Evolutionary conservation across 2,797 vertebrate species (phyloP).

Genomic region (Acipenser oxyrinchus): DNA sequence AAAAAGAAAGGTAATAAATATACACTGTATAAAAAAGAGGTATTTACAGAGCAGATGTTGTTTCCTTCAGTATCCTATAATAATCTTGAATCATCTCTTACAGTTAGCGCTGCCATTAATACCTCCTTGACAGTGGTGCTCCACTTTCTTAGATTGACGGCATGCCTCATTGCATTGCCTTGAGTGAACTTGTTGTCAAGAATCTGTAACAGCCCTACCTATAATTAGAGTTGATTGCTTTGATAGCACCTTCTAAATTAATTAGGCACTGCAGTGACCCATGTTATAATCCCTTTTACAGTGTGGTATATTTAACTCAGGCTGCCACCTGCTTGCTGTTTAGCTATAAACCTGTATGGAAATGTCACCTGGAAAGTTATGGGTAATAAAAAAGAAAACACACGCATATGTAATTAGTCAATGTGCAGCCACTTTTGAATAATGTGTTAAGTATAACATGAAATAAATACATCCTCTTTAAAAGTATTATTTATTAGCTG

Average conservation of each 20-base stretch:
- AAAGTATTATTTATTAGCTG: conserved; percentile 14
- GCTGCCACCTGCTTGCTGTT: conserved; percentile 45
- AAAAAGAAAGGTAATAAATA: conserved; percentile 1
- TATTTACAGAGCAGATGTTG: not conserved
- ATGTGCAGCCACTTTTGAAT: conserved; percentile 1
- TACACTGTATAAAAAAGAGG: not conserved
- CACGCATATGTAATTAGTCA: not conserved
- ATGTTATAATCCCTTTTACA: conserved; percentile 56
- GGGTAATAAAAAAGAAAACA: conserved; percentile 1
- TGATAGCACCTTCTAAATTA: conserved; percentile 63
- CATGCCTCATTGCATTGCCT: not conserved
- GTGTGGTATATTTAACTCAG: conserved; percentile 59
- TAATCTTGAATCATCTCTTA: conserved; percentile 5
- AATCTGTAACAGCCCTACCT: conserved; percentile 35
- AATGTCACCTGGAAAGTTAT: conserved; percentile 50
- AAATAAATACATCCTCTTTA: conserved; percentile 12
- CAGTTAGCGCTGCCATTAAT: conserved; percentile 11
- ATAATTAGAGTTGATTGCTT: conserved; percentile 59
- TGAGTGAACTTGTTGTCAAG: conserved; percentile 12
- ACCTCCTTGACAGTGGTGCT: conserved; percentile 12
- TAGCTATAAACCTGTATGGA: conserved; percentile 58
- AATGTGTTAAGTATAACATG: conserved; percentile 14
- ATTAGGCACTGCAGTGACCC: conserved; percentile 65
- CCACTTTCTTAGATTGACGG: conserved; percentile 3
- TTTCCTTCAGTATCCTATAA: conserved; percentile 2